Conservation (phyloP, 2,797 vertebrate species). For the Sebastes diaconus region DNA sequence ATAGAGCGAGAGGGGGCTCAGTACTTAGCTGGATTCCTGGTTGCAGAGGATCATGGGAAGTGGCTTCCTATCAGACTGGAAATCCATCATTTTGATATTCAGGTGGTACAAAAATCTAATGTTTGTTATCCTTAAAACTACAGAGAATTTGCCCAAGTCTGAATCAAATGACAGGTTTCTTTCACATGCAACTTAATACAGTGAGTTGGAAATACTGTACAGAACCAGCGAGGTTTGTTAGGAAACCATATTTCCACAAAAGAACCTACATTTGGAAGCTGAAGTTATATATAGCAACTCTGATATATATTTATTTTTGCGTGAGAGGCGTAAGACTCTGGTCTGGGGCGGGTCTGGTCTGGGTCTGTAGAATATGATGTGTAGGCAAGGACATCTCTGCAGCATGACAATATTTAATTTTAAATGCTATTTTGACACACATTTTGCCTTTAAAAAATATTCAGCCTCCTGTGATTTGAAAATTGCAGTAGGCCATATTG, state of each 20-base stretch:
- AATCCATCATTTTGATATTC: background rate
- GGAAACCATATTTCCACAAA: background rate
- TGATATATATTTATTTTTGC: background rate
- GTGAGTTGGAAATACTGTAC: background rate
- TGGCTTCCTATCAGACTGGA: background rate
- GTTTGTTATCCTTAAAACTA: background rate
- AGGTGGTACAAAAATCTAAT: background rate
- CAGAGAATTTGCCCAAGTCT: background rate
- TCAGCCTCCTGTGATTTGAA: too few relatives aligned
- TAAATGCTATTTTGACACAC: too few relatives aligned
- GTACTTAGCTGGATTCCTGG: background rate
- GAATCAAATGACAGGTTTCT: background rate
- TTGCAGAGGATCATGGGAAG: slow-evolving; percentile 10
- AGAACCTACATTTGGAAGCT: background rate
- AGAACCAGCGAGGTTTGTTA: background rate
- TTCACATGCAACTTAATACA: background rate
- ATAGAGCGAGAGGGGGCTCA: background rate
- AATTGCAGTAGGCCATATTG: too few relatives aligned
- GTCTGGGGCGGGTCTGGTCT: background rate
- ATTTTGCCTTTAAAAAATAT: too few relatives aligned
- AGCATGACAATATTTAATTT: too few relatives aligned
- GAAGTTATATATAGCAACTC: background rate
- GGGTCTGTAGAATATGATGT: background rate
- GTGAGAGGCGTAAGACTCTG: background rate
- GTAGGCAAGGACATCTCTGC: too few relatives aligned